Evolutionary conservation across 2,888 invertebrate genomes (phyloP).

Genomic region (Punctoribates punctum): DNA sequence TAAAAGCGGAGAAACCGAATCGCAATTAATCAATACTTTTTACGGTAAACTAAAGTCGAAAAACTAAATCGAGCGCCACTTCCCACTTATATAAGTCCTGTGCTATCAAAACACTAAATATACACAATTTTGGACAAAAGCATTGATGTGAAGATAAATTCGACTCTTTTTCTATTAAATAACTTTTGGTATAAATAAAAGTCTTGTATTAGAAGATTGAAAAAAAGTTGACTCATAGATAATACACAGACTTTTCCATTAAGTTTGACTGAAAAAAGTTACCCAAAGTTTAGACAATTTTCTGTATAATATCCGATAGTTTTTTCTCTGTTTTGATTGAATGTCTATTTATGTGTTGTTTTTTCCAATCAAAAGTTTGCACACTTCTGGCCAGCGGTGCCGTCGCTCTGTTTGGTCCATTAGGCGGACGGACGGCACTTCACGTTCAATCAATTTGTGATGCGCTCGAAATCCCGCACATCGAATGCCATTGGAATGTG

Average conservation of each 20-base stretch:
- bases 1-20: slow-evolving; percentile 15
- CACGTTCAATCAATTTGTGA: slow-evolving; percentile 81
- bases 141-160: slow-evolving; percentile 8
- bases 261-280: neutral
- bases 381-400: slow-evolving; percentile 71
- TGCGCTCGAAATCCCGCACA: slow-evolving; percentile 77
- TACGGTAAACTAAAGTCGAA: neutral
- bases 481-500: slow-evolving; percentile 53
- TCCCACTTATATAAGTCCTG: neutral
- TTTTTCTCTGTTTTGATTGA: neutral
- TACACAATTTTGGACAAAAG: neutral
- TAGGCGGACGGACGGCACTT: slow-evolving; percentile 62
- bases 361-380: slow-evolving; percentile 62
- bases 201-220: too few species aligned
- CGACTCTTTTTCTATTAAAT: too few species aligned
- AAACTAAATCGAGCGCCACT: neutral
- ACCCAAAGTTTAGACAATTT: neutral
- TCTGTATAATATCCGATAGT: neutral
- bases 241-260: neutral
- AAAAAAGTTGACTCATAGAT: too few species aligned
- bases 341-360: neutral
- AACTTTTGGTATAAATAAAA: too few species aligned
- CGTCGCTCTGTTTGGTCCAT: slow-evolving; percentile 79
- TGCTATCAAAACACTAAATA: neutral
- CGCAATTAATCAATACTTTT: slow-evolving; percentile 25